These are phyloP conservation scores for Rhynchonema sp. DNA, from an alignment of 2,888 invertebrate genomes.

Conservation along the genomic window DNA sequence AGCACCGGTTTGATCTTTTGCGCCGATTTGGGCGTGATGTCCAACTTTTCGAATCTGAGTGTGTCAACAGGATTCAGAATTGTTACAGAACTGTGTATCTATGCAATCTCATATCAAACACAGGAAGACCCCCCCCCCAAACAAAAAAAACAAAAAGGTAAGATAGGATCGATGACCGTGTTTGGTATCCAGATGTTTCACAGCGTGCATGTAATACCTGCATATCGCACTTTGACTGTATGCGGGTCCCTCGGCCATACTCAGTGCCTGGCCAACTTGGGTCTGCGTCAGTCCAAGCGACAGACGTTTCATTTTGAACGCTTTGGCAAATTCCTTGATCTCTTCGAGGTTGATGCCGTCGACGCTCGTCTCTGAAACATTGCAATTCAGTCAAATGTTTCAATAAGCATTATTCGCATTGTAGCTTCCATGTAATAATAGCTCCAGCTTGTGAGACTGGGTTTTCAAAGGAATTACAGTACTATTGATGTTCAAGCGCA, in stretches of 20 bases:
- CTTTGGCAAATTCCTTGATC: conserved; percentile 89
- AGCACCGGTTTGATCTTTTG: conserved; percentile 96
- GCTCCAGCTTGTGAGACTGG: too few relatives aligned
- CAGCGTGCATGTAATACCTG: conserved; percentile 49
- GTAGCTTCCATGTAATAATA: too few relatives aligned
- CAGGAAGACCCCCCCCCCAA: too few relatives aligned
- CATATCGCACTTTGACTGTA: conserved; percentile 98
- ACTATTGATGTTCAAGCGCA: too few relatives aligned
- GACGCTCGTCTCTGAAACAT: background rate
- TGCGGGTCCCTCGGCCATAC: conserved; percentile 86
- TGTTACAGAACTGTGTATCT: too few relatives aligned
- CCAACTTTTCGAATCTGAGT: conserved; percentile 87
- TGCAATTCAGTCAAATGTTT: too few relatives aligned
- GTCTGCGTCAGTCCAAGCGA: conserved; percentile 51
- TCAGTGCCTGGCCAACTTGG: conserved; percentile 53
- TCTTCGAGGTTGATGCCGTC: conserved; percentile 92
- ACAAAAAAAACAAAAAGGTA: too few relatives aligned
- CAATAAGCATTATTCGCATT: background rate
- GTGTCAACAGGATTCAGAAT: background rate
- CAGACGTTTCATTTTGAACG: conserved; percentile 48
- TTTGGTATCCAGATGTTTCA: too few relatives aligned
- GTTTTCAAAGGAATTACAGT: too few relatives aligned
- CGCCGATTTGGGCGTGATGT: conserved; percentile 96
- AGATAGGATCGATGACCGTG: too few relatives aligned
- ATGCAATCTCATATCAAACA: too few relatives aligned